These are phyloP conservation scores for Caenorhabditis imperialis DNA, from an alignment of 2,888 invertebrate genomes.

Conservation along the genomic window DNA sequence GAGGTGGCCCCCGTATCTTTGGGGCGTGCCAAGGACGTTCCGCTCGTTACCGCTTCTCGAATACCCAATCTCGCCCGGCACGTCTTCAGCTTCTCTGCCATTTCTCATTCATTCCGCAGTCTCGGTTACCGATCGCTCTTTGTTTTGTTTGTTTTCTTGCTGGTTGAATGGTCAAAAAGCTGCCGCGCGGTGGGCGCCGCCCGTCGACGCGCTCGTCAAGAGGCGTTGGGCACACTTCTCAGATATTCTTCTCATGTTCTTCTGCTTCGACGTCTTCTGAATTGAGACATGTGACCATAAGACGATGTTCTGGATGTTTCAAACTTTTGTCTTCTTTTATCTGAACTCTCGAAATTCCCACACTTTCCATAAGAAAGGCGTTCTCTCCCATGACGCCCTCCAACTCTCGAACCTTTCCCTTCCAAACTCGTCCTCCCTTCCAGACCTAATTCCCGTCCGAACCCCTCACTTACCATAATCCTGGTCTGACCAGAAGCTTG, in stretches of 20 bases:
- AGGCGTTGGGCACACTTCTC: conserved; percentile 3
- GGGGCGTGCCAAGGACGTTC: conserved; percentile 40
- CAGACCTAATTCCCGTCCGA: no score
- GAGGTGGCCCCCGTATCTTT: no score
- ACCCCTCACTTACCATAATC: conserved; percentile 45
- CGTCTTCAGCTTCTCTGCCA: no score
- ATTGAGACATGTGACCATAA: no score
- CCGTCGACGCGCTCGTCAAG: not conserved
- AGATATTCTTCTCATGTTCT: not conserved
- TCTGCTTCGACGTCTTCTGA: not conserved
- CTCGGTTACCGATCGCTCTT: no score
- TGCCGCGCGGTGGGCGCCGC: no score
- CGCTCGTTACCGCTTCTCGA: conserved; percentile 7
- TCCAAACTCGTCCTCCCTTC: no score
- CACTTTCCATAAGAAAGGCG: no score
- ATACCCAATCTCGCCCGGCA: no score
- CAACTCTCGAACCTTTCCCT: not conserved
- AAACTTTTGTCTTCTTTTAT: no score
- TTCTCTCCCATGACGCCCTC: not conserved
- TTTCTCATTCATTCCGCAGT: no score
- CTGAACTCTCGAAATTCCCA: no score
- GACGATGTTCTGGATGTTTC: not conserved
- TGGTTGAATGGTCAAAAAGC: conserved; percentile 12
- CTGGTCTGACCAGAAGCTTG: conserved; percentile 28
- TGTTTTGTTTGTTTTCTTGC: conserved; percentile 5